These are phyloP conservation scores for Cheumatopsyche charites DNA, from an alignment of 1,140 invertebrate species.

Conservation along the genomic window DNA sequence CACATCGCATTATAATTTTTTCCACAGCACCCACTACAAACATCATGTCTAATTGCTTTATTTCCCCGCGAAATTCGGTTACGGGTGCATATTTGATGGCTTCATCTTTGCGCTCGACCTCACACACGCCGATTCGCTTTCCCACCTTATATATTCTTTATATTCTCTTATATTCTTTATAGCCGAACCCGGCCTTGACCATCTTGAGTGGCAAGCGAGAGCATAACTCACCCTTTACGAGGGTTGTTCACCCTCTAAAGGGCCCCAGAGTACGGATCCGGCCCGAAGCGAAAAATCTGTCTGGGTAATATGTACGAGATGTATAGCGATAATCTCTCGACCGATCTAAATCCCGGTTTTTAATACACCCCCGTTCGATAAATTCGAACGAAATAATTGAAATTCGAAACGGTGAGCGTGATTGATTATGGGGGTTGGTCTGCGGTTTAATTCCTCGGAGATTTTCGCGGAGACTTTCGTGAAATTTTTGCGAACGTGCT, in stretches of 20 bases:
- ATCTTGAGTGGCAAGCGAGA: neutral
- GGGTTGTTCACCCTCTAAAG: slow-evolving; percentile 24
- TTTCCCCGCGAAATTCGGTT: no score
- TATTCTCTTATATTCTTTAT: slow-evolving; percentile 28
- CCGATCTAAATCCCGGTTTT: neutral
- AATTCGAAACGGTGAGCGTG: neutral
- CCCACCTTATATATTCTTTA: slow-evolving; percentile 21
- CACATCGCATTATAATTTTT: no score
- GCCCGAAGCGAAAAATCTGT: slow-evolving; percentile 8
- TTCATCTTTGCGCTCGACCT: no score
- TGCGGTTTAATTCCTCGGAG: neutral
- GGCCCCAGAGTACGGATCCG: neutral
- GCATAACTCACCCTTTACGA: slow-evolving; percentile 33
- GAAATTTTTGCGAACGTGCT: neutral
- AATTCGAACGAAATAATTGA: neutral
- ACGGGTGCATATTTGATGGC: no score
- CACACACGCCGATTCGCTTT: slow-evolving; percentile 10
- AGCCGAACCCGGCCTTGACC: slow-evolving; percentile 24
- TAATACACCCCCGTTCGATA: neutral
- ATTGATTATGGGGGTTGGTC: neutral
- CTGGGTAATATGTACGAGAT: neutral
- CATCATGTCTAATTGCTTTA: no score
- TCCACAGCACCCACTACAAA: no score
- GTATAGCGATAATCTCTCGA: slow-evolving; percentile 10
- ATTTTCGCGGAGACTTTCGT: neutral